Evolutionary conservation across 92 coral and sea anemone genomes (phyloP).

Genomic region (Porites cylindrica): DNA sequence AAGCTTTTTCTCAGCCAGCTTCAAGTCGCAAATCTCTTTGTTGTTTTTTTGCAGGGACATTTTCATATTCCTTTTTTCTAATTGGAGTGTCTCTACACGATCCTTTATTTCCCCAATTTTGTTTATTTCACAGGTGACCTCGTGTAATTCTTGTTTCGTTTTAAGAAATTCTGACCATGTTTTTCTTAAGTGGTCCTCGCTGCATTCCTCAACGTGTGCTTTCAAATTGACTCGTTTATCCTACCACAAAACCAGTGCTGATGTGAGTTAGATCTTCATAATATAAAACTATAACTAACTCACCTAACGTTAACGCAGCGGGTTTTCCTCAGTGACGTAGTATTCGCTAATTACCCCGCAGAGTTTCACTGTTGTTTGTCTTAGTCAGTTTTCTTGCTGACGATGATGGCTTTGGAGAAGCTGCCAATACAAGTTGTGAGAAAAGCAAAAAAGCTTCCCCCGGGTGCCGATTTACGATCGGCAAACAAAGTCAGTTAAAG

Average conservation of each 20-base stretch:
- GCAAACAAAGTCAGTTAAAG: too few species aligned
- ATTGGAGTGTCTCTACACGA: neutral
- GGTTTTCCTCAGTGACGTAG: too few species aligned
- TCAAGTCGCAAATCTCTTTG: neutral
- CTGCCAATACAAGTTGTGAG: too few species aligned
- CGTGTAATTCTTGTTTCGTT: neutral
- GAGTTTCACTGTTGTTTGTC: too few species aligned
- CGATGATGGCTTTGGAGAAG: too few species aligned
- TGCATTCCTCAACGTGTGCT: neutral
- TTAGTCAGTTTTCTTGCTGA: too few species aligned
- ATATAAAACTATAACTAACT: neutral
- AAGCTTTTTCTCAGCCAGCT: conserved; percentile 1
- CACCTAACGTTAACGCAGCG: too few species aligned
- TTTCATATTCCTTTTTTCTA: neutral
- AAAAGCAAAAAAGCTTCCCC: too few species aligned
- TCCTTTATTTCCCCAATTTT: neutral
- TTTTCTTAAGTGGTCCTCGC: neutral
- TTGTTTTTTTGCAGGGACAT: neutral
- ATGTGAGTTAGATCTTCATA: neutral
- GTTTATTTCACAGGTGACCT: neutral
- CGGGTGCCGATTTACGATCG: too few species aligned
- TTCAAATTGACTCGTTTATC: neutral
- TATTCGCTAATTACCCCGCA: too few species aligned
- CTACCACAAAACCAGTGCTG: neutral
- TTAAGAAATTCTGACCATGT: neutral